Conservation (phyloP, 2,888 invertebrate genomes). For the Brenthis ino region DNA sequence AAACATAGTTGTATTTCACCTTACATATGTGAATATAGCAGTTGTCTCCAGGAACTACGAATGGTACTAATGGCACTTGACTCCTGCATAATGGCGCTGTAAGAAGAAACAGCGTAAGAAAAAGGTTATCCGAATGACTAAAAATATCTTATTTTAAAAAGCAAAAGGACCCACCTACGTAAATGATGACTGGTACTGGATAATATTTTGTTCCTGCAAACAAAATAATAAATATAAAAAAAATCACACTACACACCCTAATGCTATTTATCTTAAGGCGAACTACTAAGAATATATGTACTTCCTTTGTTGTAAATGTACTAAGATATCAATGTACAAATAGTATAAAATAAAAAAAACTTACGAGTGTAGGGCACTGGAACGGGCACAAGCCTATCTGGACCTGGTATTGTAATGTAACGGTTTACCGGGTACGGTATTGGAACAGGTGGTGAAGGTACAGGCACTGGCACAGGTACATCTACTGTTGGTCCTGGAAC, state of each 20-base stretch:
- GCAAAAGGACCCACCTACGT: constrained; percentile 54
- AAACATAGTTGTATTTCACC: constrained; percentile 67
- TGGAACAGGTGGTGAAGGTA: constrained; percentile 55
- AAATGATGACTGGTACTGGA: constrained; percentile 60
- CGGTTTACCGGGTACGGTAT: constrained; percentile 54
- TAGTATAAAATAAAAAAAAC: constrained; percentile 29
- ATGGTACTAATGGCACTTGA: constrained; percentile 52
- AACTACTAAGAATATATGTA: no score
- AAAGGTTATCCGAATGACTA: no score
- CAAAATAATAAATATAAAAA: constrained; percentile 11
- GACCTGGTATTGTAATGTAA: constrained; percentile 59
- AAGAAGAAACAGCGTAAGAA: not conserved
- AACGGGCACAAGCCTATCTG: constrained; percentile 54
- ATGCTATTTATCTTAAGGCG: no score
- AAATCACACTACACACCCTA: no score
- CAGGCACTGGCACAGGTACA: constrained; percentile 53
- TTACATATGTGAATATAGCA: constrained; percentile 62
- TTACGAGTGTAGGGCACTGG: constrained; percentile 55
- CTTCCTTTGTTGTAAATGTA: no score
- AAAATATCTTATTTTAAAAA: no score
- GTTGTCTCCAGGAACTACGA: constrained; percentile 50
- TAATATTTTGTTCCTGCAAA: constrained; percentile 56
- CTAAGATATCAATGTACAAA: no score
- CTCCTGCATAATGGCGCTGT: constrained; percentile 48
- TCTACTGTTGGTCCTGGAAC: constrained; percentile 55